Evolutionary conservation across 2,797 vertebrate genomes (phyloP).

Genomic region (Meriones psammophilus): DNA sequence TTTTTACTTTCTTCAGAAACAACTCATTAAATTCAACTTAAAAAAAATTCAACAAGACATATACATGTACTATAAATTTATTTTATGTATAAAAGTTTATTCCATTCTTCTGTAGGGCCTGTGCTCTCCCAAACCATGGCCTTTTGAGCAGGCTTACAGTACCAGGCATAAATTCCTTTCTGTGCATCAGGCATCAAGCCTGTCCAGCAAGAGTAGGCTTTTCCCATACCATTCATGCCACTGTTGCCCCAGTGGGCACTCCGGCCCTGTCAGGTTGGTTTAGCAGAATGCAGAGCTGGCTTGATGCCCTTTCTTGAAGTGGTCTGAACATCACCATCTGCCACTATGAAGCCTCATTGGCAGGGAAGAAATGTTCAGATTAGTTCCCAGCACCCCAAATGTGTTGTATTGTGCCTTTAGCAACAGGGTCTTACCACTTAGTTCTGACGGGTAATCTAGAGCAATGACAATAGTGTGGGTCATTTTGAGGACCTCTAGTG

Average conservation of each 20-base stretch:
- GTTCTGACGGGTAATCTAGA: not conserved
- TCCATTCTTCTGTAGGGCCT: not conserved
- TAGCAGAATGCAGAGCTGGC: not conserved
- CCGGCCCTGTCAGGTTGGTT: not conserved
- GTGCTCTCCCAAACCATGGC: not conserved
- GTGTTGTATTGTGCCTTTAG: not conserved
- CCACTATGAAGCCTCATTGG: not conserved
- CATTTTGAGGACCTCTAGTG: not conserved
- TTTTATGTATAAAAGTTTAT: not conserved
- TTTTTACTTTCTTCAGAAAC: conserved; percentile 36
- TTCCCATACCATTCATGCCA: not conserved
- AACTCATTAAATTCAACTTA: not conserved
- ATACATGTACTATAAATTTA: not conserved
- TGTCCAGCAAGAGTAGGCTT: not conserved
- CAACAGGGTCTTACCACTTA: not conserved
- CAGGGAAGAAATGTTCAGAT: not conserved
- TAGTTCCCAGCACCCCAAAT: not conserved
- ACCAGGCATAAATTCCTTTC: not conserved
- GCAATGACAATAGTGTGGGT: not conserved
- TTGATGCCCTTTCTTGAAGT: not conserved
- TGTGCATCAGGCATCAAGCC: not conserved
- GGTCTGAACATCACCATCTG: not conserved
- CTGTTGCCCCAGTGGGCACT: not conserved
- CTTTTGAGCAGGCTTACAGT: not conserved
- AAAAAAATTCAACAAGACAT: not conserved